Conservation (phyloP, 1,140 invertebrate genomes). For the Drosophila lacteicornis region DNA sequence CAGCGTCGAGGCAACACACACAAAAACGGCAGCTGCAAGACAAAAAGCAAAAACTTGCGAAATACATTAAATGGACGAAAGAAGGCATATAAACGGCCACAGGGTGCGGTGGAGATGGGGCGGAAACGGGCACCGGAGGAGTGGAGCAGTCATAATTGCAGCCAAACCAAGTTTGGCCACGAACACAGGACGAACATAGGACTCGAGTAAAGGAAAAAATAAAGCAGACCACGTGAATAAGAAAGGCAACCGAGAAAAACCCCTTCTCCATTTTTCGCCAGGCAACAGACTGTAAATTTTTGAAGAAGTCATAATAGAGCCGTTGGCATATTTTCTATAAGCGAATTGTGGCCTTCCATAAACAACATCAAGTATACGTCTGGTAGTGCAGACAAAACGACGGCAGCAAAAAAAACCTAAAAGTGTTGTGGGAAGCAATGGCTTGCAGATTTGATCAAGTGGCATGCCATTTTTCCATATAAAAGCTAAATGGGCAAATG, state of each 20-base stretch:
- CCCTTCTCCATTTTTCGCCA: constrained; percentile 56
- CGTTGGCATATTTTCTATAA: constrained; percentile 82
- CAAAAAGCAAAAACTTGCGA: constrained; percentile 64
- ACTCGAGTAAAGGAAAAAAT: constrained; percentile 27
- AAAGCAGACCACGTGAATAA: constrained; percentile 3
- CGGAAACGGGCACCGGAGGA: constrained; percentile 3
- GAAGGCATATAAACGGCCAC: constrained; percentile 79
- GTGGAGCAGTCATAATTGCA: constrained; percentile 74
- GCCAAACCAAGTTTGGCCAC: constrained; percentile 75
- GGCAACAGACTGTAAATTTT: constrained; percentile 81
- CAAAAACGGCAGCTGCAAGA: constrained; percentile 37
- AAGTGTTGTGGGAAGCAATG: constrained; percentile 5
- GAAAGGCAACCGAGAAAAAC: constrained; percentile 31
- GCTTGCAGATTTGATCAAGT: background rate
- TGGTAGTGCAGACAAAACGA: constrained; percentile 57
- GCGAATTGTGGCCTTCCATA: constrained; percentile 67
- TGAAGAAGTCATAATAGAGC: constrained; percentile 81
- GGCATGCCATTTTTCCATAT: background rate
- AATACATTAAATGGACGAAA: constrained; percentile 79
- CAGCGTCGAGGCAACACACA: constrained; percentile 36
- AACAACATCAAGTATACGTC: constrained; percentile 70
- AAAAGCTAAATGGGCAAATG: background rate
- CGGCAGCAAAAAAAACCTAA: constrained; percentile 3
- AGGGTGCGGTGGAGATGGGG: constrained; percentile 25
- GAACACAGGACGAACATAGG: constrained; percentile 53